Evolutionary conservation across 2,113 vertebrate genomes (phyloP), one percentile per base, ranked within the genome.

Genomic region (Blennius ocellaris): DNA sequence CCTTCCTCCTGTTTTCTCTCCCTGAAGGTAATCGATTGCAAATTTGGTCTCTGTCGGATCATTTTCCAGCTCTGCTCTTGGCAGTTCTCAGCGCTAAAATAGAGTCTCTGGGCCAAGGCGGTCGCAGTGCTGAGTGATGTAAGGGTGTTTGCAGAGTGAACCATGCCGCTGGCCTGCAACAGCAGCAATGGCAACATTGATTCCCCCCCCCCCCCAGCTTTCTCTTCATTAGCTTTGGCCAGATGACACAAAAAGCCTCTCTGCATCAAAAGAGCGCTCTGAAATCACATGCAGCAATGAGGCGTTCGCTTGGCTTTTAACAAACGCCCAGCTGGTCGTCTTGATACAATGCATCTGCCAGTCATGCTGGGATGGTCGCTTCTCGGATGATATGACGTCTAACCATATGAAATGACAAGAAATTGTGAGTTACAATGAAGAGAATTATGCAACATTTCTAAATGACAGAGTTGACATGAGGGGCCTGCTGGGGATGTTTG

Each of bases 201-300:
- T 87, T 79, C 62, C 21, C 21, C 21, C 21, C 21, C 21, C 67
- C 52, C 10, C 7, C 41, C 50, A 41, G 15, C 73, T 53, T 68
- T 66, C 59, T 59, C 52, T 75, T 66, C 55, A 81, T 78, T 61
- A 76, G 60, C 67, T 7, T 44, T 41, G 5, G 41, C n/a, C 80
- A 76, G 48, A 84, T 82, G 74, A 81, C 65, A 79, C 5, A 80
- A 4, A 48, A 77, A 83, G 54, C 63, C 6, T 61, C 51, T 78
- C 57, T 51, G 72, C 76, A 69, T 81, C 76, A 82, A 72, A 79
- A 72, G 73, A 55, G 12, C 51, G 8, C 14, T 11, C 41, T 64
- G 81, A 83, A 89, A 84, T 69, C 48, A 76, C 67, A 80, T 0
- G 8, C 64, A 3, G 7, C 63, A 66, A 11, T 70, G 72, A 50